Percentiles rank a stretch among this genome's conserved stretches.
Evolutionary conservation across 2,888 invertebrate genomes (phyloP).

Genomic region (Ypsolopha scabrella): DNA sequence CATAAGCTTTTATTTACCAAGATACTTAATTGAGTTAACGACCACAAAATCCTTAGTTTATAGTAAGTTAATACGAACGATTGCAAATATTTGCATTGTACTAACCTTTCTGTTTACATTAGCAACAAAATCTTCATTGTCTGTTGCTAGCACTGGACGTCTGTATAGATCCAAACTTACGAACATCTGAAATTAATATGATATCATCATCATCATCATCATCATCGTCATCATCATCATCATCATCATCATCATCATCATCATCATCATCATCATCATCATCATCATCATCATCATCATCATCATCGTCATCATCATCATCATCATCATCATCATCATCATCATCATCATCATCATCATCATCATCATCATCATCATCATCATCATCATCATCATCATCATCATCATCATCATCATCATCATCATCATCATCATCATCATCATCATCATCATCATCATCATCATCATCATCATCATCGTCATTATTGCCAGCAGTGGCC

Average conservation of each 20-base stretch:
- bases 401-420: neutral
- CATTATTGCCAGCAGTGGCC: neutral
- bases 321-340: neutral
- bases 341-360: neutral
- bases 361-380: neutral
- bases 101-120: constrained; percentile 68
- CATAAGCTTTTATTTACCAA: too few species aligned
- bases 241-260: neutral
- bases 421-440: neutral
- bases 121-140: constrained; percentile 70
- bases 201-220: too few species aligned
- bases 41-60: too few species aligned
- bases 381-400: neutral
- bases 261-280: neutral
- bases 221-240: neutral
- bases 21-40: too few species aligned
- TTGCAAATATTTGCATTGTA: neutral
- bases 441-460: neutral
- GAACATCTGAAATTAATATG: constrained; percentile 51
- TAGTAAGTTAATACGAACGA: too few species aligned
- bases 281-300: neutral
- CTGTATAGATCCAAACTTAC: constrained; percentile 53
- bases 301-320: neutral
- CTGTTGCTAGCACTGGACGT: constrained; percentile 56
- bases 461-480: neutral